Base-by-base conservation (phyloP, 2,888 invertebrate species). In the Folsomia manolachei region DNA sequence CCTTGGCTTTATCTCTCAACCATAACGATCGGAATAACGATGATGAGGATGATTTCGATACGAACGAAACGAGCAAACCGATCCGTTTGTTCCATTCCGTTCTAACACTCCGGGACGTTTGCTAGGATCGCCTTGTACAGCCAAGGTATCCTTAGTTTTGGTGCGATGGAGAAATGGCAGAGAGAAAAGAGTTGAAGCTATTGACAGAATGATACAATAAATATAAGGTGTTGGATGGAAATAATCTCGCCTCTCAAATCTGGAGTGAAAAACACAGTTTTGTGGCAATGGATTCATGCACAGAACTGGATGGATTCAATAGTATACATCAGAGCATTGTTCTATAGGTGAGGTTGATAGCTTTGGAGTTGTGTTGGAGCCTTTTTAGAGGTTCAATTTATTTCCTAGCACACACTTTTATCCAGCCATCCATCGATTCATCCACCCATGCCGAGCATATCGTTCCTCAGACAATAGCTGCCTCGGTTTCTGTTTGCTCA, bases 401-500 rank as follows among this genome's bases (percentile, higher is more conserved):
- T 56, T 56, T 56, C 56, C 7, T 56, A 56, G 7, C 56, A 56
- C 56, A 21, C 18, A 56, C 21, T 19, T 56, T 11, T 51, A 51
- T 51, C 18, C 18, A 56, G 39, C 39, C 39, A 39, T 39, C 39
- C 39, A 39, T 39, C 7, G 7, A n/a, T n/a, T n/a, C n/a, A n/a
- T n/a, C n/a, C n/a, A 51, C 18, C 9, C 51, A 51, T 51, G 51
- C 9, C 18, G 9, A 9, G 18, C 51, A 51, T 51, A 18, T 11
- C 18, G 18, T 18, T 51, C 9, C 51, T 11, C 9, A 51, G 9
- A 51, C 62, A 62, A 62, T 23, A 62, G 62, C 23, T 18, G n/a
- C n/a, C 25, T 51, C 9, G 51, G 9, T 51, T 62, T 23, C 18
- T 62, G 62, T 62, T 67, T 71, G 73, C 71, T 71, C 77, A 77